Percentiles rank a stretch among this genome's conserved stretches.
These are phyloP conservation scores for Phalacrocorax brasilianus DNA, from an alignment of 2,113 vertebrate species.

Conservation along the genomic window DNA sequence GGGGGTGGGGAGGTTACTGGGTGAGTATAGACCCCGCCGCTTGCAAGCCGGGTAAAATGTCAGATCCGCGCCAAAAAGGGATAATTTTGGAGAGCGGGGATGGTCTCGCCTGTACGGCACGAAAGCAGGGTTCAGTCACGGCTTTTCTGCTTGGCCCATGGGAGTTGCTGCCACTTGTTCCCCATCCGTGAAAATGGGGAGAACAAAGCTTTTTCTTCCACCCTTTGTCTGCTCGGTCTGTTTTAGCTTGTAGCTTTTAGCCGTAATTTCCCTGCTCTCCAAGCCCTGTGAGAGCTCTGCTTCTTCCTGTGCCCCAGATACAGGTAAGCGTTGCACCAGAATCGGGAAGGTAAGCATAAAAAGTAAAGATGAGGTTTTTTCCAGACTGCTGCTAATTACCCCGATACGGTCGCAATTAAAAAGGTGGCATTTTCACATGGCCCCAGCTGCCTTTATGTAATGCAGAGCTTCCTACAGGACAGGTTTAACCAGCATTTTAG, in stretches of 20 bases:
- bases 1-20: accelerated
- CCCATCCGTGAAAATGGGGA: constrained; percentile 28
- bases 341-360: not conserved
- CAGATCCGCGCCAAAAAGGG: not conserved
- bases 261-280: constrained; percentile 27
- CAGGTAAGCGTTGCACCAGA: not conserved
- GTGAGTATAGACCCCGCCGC: not conserved
- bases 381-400: constrained; percentile 14
- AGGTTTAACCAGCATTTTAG: constrained; percentile 59
- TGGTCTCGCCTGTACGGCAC: accelerated
- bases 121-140: not conserved
- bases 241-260: constrained; percentile 20
- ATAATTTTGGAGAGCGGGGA: not conserved
- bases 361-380: not conserved
- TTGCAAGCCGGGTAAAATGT: not conserved
- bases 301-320: constrained; percentile 55
- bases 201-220: constrained; percentile 60
- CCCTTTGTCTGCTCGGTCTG: constrained; percentile 47
- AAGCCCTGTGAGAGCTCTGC: constrained; percentile 49
- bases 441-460: constrained; percentile 39
- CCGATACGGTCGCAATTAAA: not conserved
- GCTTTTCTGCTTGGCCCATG: not conserved
- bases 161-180: constrained; percentile 7
- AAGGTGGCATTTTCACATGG: constrained; percentile 50
- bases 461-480: constrained; percentile 15